Base-by-base conservation (phyloP, 1,140 invertebrate genomes). In the Magallana ariakensis region DNA sequence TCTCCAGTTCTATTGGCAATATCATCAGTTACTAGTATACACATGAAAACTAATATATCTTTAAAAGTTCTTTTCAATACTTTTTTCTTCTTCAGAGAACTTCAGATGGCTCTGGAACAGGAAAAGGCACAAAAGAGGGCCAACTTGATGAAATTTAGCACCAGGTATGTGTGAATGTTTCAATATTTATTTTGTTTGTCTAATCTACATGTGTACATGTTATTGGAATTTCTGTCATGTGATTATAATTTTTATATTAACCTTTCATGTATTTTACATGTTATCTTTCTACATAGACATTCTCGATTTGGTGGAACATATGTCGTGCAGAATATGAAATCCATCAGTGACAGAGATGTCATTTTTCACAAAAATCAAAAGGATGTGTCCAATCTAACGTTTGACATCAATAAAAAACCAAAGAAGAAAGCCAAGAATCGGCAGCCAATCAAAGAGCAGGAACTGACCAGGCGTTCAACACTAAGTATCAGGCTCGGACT, bases 241-340 rank as follows among this genome's bases (percentile, higher is more conserved):
- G 33, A 46, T 2, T 46, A 46, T 46, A 2, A 4, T 46, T 46
- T 46, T 46, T 46, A 46, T 46, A 4, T 46, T 46, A 46, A 46
- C 33, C 33, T 46, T 46, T 46, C 5, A 46, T 46, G 33, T 46
- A 46, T 46, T 46, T 46, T 46, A 46, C 33, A 46, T 46, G 2
- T 16, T n/a, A 15, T 87, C 54, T 83, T 60, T 66, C 58, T 85
- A 94, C 92, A 88, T 55, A 96, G 98, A 87, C 97, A 98, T 95
- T 98, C 98, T 0, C 96, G 97, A 90, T 99, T 99, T 94, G 97
- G 98, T 22, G 98, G 98, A 55, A 98, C 98, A 13, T 99, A 97
- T 95, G 96, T 97, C 1, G 96, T 99, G 2, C 96, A 97, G 93
- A 98, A 98, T 93, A 96, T 99, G 96, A 99, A 99, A 94, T 98